These are phyloP conservation scores for Eclectus roratus DNA, from an alignment of 2,113 vertebrate species.

Conservation along the genomic window DNA sequence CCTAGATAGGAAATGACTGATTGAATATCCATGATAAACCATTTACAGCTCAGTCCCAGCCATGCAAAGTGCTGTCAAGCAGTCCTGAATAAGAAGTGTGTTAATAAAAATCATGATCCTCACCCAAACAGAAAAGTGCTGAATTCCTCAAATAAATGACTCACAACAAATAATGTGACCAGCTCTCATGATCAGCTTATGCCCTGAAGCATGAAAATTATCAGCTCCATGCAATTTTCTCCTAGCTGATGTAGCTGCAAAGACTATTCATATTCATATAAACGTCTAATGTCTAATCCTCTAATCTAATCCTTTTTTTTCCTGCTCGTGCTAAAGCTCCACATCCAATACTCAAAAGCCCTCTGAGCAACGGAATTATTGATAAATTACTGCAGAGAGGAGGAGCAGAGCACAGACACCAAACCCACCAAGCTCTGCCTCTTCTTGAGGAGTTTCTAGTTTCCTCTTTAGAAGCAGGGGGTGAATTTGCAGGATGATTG, in stretches of 20 bases:
- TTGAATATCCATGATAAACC: neutral
- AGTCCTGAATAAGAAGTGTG: neutral
- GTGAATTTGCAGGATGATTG: neutral
- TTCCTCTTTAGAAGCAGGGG: neutral
- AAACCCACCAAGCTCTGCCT: neutral
- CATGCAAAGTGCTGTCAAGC: neutral
- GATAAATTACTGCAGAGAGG: neutral
- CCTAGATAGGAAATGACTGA: neutral
- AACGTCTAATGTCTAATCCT: constrained; percentile 57
- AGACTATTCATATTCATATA: constrained; percentile 65
- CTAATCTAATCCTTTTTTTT: neutral
- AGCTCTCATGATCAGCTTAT: constrained; percentile 57
- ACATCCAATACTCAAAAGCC: neutral
- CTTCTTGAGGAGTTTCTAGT: neutral
- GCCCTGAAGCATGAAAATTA: constrained; percentile 65
- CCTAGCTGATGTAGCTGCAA: constrained; percentile 50
- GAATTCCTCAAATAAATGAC: constrained; percentile 43
- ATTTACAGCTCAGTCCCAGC: neutral
- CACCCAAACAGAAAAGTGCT: constrained; percentile 12
- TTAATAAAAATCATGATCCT: neutral
- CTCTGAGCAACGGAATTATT: constrained; percentile 39
- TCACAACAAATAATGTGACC: constrained; percentile 52
- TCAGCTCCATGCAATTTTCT: constrained; percentile 62
- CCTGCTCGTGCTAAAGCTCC: neutral
- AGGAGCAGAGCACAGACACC: neutral